Percentiles rank a stretch among this genome's conserved stretches.
These are phyloP conservation scores for Unio pictorum DNA, from an alignment of 2,888 invertebrate genomes.

Conservation along the genomic window DNA sequence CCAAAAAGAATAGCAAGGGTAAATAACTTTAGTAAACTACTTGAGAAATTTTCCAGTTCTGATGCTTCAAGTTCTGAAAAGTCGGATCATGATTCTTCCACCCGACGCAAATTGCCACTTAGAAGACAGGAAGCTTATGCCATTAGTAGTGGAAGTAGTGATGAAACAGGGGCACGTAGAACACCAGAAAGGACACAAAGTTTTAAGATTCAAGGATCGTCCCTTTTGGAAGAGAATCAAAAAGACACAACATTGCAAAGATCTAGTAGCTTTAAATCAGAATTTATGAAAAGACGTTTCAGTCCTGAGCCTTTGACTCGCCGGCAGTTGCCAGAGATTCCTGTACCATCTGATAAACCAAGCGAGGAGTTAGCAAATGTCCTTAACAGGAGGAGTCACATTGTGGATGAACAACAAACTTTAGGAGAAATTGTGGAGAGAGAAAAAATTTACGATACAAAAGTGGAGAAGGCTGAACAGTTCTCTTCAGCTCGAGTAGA, in stretches of 20 bases:
- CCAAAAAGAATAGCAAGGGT: conserved; percentile 39
- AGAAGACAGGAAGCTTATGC: conserved; percentile 45
- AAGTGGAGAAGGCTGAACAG: conserved; percentile 19
- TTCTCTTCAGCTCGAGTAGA: conserved; percentile 24
- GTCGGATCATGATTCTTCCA: conserved; percentile 38
- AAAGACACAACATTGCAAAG: conserved; percentile 35
- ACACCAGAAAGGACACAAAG: conserved; percentile 67
- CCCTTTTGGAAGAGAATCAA: conserved; percentile 74
- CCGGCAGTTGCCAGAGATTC: conserved; percentile 25
- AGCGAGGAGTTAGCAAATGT: conserved; percentile 79
- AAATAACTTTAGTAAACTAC: conserved; percentile 51
- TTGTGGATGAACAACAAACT: conserved; percentile 43
- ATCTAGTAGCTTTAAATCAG: conserved; percentile 56
- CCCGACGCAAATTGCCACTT: conserved; percentile 29
- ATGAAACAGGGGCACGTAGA: conserved; percentile 34
- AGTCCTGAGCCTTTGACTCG: conserved; percentile 35
- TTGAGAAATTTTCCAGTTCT: conserved; percentile 59
- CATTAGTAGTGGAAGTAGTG: conserved; percentile 46
- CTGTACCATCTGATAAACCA: conserved; percentile 77
- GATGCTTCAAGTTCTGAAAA: conserved; percentile 53
- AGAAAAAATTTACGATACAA: conserved; percentile 20
- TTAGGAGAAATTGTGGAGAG: conserved; percentile 29
- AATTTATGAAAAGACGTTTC: conserved; percentile 48
- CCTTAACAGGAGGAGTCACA: conserved; percentile 73
- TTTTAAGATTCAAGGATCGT: conserved; percentile 58